A percentile compares a stretch with the other conserved stretches of the same genome.
These are phyloP conservation scores for Erebia aethiops DNA, from an alignment of 2,888 invertebrate genomes.

Conservation along the genomic window DNA sequence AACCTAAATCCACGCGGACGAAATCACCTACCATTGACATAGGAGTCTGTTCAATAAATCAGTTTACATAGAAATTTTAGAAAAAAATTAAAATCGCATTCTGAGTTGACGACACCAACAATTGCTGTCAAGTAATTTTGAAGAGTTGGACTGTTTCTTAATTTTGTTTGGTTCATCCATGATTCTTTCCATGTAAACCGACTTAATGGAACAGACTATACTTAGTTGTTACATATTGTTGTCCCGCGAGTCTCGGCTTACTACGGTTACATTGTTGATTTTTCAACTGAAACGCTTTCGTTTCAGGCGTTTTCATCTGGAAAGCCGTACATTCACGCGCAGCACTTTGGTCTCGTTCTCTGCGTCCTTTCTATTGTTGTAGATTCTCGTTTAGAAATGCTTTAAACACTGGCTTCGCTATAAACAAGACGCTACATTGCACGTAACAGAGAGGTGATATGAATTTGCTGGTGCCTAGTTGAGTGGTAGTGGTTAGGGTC, in stretches of 20 bases:
- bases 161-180: too few species aligned
- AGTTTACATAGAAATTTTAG: too few species aligned
- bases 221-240: background rate
- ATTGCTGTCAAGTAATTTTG: too few species aligned
- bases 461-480: background rate
- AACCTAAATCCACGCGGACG: too few species aligned
- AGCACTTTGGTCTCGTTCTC: constrained; percentile 20
- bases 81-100: too few species aligned
- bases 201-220: too few species aligned
- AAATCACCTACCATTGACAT: too few species aligned
- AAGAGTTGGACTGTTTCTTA: too few species aligned
- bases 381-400: constrained; percentile 20
- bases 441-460: background rate
- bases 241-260: background rate
- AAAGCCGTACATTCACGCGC: constrained; percentile 19
- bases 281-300: constrained; percentile 19
- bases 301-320: constrained; percentile 29
- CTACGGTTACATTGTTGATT: background rate
- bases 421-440: background rate
- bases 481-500: background rate
- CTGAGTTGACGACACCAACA: too few species aligned
- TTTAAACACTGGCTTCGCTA: constrained; percentile 7
- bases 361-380: constrained; percentile 26
- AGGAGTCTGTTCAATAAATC: too few species aligned
- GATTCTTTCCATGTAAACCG: too few species aligned